Evolutionary conservation across 2,113 vertebrate genomes (phyloP), one percentile per base, ranked within the genome.

Genomic region (Reinhardtius hippoglossoides): DNA sequence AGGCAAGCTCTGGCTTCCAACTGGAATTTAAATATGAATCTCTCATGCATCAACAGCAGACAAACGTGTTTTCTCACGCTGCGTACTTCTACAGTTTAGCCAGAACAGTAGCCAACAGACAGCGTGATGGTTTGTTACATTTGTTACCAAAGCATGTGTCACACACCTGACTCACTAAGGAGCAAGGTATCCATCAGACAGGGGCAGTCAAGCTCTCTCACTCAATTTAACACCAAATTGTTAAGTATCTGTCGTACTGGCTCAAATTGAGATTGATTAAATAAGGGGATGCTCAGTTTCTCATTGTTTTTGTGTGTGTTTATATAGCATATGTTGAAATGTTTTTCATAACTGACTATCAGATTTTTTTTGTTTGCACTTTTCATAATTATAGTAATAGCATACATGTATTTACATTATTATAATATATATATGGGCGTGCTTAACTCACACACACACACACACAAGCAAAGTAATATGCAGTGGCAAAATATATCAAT

Each of bases 71-170:
- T 31, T 31, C 31, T 31, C 6, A 31, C 1, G 31, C 31, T 31
- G 31, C 31, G 6, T 31, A 31, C 6, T 31, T 7, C 31, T 3
- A n/a, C 56, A 46, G 31, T 70, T 62, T 20, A 68, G 42, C 75
- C 66, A 77, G 72, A 84, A 78, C 67, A 57, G 80, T 60, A 71
- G 71, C 57, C 56, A 57, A 54, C 16, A 69, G 16, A 20, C 61
- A 20, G 81, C 88, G 82, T 84, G 81, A 78, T 79, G 76, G 82
- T 93, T 91, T 82, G 76, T 75, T 84, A 70, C 82, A 68, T 65
- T 83, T 7, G 31, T 6, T 86, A 88, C 85, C 83, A 74, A 60
- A 56, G 60, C 63, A 4, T 65, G 71, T 37, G 82, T 84, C 81
- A 74, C 1, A 44, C 60, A 81, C 75, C 71, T 81, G 87, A 82